Evolutionary conservation across 1,140 invertebrate species (phyloP), one percentile per base, ranked within the genome.

Genomic region (Acromyrmex charruanus): DNA sequence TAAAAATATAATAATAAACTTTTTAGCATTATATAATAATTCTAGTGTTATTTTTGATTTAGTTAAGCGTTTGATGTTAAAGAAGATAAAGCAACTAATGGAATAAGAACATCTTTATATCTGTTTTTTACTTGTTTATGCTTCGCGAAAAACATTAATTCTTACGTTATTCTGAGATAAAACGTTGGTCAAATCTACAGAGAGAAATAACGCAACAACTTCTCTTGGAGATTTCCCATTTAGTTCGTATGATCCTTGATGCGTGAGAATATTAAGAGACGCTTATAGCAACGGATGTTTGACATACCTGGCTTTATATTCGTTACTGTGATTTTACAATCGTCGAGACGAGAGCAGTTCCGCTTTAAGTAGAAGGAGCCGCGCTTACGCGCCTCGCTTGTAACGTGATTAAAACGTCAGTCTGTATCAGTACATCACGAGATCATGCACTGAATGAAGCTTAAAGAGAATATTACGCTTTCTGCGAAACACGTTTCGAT

Each of bases 321-420:
- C 66, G 74, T 55, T 79, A 35, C 39, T 63, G 55, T 59, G 55
- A 65, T 79, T 85, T 21, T 35, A 66, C 65, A 74, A 77, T 88
- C 79, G 65, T 79, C 72, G 28, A 12, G 71, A 74, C 10, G 21
- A n/a, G 25, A 58, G 59, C 84, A 49, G 87, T 80, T 86, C 58
- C 61, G 18, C 58, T 86, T 74, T 51, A 68, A 84, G 31, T 9
- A 12, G 51, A 51, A 61, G 55, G 49, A 85, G 69, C 28, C 35
- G 59, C 55, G 44, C 69, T 79, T 88, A 80, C 77, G 51, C 80
- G 74, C 63, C 49, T 65, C 63, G 86, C 59, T 82, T 79, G 74
- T 89, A 89, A 68, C 72, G 51, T 84, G 80, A 87, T 87, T 87
- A 89, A 87, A 87, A 89, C 39, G 72, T 88, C 68, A 87, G 80